phyloP scores from a whole-genome alignment of 2,113 vertebrate species.

The Thunnus maccoyii region DNA sequence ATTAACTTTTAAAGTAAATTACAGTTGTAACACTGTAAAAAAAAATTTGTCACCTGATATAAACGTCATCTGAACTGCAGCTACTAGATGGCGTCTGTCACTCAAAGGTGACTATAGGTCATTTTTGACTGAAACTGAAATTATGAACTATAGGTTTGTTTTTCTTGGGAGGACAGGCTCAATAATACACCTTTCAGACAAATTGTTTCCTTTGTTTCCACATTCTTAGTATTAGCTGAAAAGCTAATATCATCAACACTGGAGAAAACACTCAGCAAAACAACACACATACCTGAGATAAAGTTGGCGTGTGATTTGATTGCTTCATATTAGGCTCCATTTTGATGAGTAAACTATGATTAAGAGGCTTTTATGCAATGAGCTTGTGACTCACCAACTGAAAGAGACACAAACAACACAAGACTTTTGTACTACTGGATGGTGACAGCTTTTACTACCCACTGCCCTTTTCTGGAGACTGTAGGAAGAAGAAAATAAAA shows the following conservation, averaged over 20 bases:
- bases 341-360: constrained; percentile 62
- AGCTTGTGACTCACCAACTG: constrained; percentile 62
- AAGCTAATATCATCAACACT: background rate
- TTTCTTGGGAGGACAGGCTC: background rate
- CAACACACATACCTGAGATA: constrained; percentile 37
- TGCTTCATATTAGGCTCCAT: constrained; percentile 55
- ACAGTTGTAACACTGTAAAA: too few relatives aligned
- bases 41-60: too few relatives aligned
- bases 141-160: too few relatives aligned
- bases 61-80: too few relatives aligned
- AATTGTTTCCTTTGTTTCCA: constrained; percentile 33
- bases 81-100: too few relatives aligned
- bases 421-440: constrained; percentile 8
- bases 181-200: constrained; percentile 35
- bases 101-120: too few relatives aligned
- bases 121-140: too few relatives aligned
- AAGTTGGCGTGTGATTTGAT: constrained; percentile 50
- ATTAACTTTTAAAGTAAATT: too few relatives aligned
- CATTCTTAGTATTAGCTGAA: background rate
- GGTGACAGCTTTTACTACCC: constrained; percentile 24
- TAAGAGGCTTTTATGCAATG: constrained; percentile 25
- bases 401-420: constrained; percentile 65
- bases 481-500: constrained; percentile 66
- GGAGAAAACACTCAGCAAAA: constrained; percentile 6
- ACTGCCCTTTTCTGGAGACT: constrained; percentile 31